Evolutionary conservation across 2,113 vertebrate genomes (phyloP).

Genomic region (Ginglymostoma cirratum): DNA sequence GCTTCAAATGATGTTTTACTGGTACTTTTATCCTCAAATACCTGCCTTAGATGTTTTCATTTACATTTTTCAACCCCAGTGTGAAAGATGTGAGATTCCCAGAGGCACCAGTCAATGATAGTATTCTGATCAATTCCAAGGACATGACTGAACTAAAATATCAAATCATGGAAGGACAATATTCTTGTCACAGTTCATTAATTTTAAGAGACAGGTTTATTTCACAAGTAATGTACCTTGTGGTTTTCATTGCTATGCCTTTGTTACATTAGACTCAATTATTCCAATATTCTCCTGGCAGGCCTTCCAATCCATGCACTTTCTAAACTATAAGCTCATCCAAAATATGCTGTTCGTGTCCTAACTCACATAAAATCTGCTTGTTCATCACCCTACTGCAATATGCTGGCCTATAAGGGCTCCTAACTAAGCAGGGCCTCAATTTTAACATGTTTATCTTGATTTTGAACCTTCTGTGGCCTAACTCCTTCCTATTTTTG

Average conservation of each 20-base stretch:
- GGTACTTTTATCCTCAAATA: background rate
- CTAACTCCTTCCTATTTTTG: background rate
- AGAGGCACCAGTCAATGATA: background rate
- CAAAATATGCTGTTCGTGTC: background rate
- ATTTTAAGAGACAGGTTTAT: background rate
- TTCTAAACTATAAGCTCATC: background rate
- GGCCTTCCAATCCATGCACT: background rate
- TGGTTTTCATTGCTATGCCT: background rate
- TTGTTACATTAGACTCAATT: background rate
- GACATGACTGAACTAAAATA: background rate
- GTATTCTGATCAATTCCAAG: background rate
- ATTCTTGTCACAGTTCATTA: background rate
- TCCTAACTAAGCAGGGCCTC: background rate
- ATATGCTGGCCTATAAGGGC: background rate
- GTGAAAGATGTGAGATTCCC: background rate
- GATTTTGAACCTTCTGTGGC: background rate
- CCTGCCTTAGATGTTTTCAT: background rate
- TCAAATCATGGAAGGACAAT: background rate
- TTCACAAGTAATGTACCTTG: background rate
- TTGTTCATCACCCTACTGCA: background rate
- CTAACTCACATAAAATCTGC: background rate
- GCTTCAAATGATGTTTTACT: background rate
- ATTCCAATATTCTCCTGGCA: background rate
- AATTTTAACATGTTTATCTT: background rate
- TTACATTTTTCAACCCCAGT: background rate